phyloP scores from a whole-genome alignment of 2,888 invertebrate genomes.

The Furcula furcula region DNA sequence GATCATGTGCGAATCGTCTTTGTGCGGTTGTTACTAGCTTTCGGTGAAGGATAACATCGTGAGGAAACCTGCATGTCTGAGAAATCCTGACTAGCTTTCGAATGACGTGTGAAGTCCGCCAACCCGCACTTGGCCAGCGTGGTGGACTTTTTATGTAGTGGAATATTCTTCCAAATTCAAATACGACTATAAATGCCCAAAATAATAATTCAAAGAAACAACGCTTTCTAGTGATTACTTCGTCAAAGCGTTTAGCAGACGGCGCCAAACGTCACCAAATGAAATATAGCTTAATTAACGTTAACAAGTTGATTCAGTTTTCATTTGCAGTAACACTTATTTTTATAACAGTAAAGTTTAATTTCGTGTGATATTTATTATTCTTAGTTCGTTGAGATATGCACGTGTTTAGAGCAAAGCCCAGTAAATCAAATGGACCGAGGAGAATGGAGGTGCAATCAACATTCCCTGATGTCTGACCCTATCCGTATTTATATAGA shows the following conservation, averaged over 20 bases:
- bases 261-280: slow-evolving; percentile 64
- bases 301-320: slow-evolving; percentile 36
- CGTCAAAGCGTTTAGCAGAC: slow-evolving; percentile 66
- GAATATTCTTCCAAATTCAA: too few relatives aligned
- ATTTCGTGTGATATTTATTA: slow-evolving; percentile 18
- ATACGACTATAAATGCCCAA: slow-evolving; percentile 17
- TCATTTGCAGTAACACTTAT: slow-evolving; percentile 28
- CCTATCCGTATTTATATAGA: slow-evolving; percentile 43
- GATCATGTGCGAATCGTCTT: too few relatives aligned
- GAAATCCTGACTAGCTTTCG: too few relatives aligned
- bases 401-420: slow-evolving; percentile 47
- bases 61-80: too few relatives aligned
- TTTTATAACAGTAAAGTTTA: slow-evolving; percentile 25
- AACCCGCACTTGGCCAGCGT: too few relatives aligned
- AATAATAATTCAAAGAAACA: slow-evolving; percentile 55
- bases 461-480: slow-evolving; percentile 56
- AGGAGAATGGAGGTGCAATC: slow-evolving; percentile 59
- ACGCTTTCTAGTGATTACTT: slow-evolving; percentile 52
- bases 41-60: too few relatives aligned
- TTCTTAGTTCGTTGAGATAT: slow-evolving; percentile 30
- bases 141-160: too few relatives aligned
- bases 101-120: too few relatives aligned
- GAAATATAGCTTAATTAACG: slow-evolving; percentile 74
- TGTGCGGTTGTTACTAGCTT: too few relatives aligned
- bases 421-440: slow-evolving; percentile 60